Conservation (phyloP, 1,140 invertebrate genomes). For the Drosophila serrata region DNA sequence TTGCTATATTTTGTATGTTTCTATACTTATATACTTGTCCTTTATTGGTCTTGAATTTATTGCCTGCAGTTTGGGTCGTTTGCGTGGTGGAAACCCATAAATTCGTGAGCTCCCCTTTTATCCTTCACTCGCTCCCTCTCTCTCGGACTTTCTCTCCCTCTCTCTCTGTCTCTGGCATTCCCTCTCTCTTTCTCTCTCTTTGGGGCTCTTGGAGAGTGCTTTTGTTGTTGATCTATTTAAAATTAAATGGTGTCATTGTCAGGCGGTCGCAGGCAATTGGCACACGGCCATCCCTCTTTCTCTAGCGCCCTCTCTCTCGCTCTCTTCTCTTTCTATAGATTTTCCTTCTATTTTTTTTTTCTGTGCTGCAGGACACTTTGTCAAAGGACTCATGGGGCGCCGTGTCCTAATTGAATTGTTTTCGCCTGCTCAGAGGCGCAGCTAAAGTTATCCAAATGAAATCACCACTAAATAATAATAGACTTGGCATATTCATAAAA, state of each 20-base stretch:
- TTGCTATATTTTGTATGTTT: slow-evolving; percentile 28
- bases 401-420: slow-evolving; percentile 32
- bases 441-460: slow-evolving; percentile 7
- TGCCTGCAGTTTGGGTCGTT: slow-evolving; percentile 41
- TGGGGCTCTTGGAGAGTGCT: slow-evolving; percentile 5
- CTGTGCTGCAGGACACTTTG: slow-evolving; percentile 23
- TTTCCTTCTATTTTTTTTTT: not conserved
- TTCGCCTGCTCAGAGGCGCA: not conserved
- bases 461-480: slow-evolving; percentile 13
- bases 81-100: slow-evolving; percentile 64
- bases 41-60: slow-evolving; percentile 58
- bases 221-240: slow-evolving; percentile 64
- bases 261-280: slow-evolving; percentile 40
- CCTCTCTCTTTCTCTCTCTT: not conserved
- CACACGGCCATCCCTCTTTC: slow-evolving; percentile 20
- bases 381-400: slow-evolving; percentile 24
- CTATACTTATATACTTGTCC: slow-evolving; percentile 29
- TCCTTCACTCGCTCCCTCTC: not conserved
- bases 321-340: not conserved
- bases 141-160: not conserved
- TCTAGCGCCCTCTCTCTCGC: not conserved
- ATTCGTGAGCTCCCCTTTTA: slow-evolving; percentile 40
- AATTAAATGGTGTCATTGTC: slow-evolving; percentile 74
- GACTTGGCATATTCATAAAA: not conserved
- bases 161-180: not conserved